Conservation (phyloP, 2,797 vertebrate species). For the Synaphobranchus kaupii region DNA sequence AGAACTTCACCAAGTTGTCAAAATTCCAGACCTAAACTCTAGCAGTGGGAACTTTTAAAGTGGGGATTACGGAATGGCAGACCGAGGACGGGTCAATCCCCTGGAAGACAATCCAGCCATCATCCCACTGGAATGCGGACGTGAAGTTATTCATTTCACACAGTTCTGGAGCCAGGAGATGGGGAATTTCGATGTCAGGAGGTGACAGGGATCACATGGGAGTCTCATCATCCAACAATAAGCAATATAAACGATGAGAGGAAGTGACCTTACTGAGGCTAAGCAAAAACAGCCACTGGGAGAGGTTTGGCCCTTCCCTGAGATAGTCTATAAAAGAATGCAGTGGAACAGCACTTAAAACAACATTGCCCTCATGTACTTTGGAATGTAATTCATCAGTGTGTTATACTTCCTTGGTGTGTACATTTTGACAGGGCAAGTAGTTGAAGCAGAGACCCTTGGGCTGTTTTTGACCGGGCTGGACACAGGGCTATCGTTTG, state of each 20-base stretch:
- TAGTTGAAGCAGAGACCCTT: neutral
- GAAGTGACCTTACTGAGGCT: neutral
- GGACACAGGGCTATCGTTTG: neutral
- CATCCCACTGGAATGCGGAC: neutral
- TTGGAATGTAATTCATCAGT: neutral
- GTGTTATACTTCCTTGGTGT: neutral
- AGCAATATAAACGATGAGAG: neutral
- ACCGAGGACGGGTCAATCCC: neutral
- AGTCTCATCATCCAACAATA: neutral
- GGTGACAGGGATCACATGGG: slow-evolving; percentile 9
- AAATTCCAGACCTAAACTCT: neutral
- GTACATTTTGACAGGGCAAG: neutral
- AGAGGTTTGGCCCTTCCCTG: neutral
- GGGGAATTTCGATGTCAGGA: neutral
- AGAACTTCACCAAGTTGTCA: neutral
- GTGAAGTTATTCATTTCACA: slow-evolving; percentile 15
- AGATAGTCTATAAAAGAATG: neutral
- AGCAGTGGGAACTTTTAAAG: neutral
- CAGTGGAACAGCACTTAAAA: neutral
- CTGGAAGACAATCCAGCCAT: slow-evolving; percentile 7
- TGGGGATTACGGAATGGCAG: neutral
- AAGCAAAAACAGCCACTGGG: neutral
- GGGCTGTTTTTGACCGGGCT: neutral
- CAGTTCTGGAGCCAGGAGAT: neutral
- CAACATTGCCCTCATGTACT: neutral